Evolutionary conservation across 2,888 invertebrate species (phyloP), one percentile per base, ranked within the genome.

Genomic region (Lasioglossum lativentre): DNA sequence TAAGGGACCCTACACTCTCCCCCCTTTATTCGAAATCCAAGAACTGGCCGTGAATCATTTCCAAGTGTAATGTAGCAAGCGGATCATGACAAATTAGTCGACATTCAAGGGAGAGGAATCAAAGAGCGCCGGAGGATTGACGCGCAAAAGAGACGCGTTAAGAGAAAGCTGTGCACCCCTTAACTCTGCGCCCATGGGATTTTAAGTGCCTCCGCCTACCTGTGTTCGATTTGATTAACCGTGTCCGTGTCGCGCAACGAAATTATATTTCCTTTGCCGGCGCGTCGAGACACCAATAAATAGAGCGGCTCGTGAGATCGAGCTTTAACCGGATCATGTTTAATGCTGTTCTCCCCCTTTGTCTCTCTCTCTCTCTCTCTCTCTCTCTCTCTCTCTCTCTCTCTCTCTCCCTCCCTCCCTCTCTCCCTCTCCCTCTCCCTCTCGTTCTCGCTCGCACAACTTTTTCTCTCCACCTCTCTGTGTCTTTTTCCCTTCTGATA

Each of bases 201-300:
- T 68, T 68, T 68, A 68, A 68, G 68, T 68, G 68, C 68, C 23
- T 47, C 30, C 73, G 6, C 63, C 59, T 45, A 45, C 45, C 23
- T 63, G 45, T 19, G 16, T 38, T 23, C 68, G 34, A 80, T 71
- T 38, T 70, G 42, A 71, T 70, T 70, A 70, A 23, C 42, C 27
- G 68, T 38, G 45, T 27, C 71, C 45, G 45, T 42, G 78, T 72
- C 42, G 34, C 30, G 23, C 38, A 14, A 42, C 30, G 30, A 80
- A 75, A 56, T 70, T 75, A 75, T 70, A 45, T 70, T 75, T 75
- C 42, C 56, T 71, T 75, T 45, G 75, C 40, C 70, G 59, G 23
- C 19, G 23, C 8, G 30, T 68, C 75, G 23, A 68, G 40, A 27
- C 52, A 40, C 42, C 74, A 56, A 75, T 70, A 56, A 75, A 75